Conservation (phyloP, 2,888 invertebrate species). For the Stenichneumon culpator region DNA sequence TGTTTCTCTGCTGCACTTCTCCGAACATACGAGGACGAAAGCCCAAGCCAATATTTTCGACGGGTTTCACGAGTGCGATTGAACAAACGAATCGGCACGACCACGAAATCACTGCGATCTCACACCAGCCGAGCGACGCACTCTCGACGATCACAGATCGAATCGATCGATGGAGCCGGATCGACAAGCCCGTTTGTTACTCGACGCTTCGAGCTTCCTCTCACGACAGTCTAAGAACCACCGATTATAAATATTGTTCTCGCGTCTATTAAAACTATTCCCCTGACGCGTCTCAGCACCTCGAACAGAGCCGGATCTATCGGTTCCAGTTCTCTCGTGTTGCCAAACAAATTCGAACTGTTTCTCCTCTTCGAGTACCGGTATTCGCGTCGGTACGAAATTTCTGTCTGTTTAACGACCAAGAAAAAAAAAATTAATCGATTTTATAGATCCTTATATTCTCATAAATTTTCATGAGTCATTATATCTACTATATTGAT, state of each 20-base stretch:
- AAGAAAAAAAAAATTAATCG: not conserved
- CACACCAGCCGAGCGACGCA: not conserved
- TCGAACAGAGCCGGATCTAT: slow-evolving; percentile 49
- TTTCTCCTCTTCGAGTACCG: slow-evolving; percentile 61
- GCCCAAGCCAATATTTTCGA: not conserved
- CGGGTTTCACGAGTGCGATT: not conserved
- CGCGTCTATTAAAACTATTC: slow-evolving; percentile 55
- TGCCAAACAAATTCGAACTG: slow-evolving; percentile 61
- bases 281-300: slow-evolving; percentile 54
- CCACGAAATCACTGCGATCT: slow-evolving; percentile 14
- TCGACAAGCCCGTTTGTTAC: not conserved
- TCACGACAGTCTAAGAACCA: slow-evolving; percentile 51
- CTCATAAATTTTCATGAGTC: not conserved
- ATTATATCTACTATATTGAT: not conserved
- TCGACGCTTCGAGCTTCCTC: not conserved
- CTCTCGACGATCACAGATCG: not conserved
- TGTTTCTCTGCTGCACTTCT: slow-evolving; percentile 18
- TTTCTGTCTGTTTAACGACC: slow-evolving; percentile 62
- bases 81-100: slow-evolving; percentile 26
- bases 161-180: not conserved
- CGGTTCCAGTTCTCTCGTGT: slow-evolving; percentile 54
- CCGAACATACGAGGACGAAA: not conserved
- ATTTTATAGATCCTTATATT: slow-evolving; percentile 1
- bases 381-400: slow-evolving; percentile 56
- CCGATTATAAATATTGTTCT: slow-evolving; percentile 67